Conservation (phyloP, 2,113 vertebrate genomes). For the Periophthalmodon schlosseri region DNA sequence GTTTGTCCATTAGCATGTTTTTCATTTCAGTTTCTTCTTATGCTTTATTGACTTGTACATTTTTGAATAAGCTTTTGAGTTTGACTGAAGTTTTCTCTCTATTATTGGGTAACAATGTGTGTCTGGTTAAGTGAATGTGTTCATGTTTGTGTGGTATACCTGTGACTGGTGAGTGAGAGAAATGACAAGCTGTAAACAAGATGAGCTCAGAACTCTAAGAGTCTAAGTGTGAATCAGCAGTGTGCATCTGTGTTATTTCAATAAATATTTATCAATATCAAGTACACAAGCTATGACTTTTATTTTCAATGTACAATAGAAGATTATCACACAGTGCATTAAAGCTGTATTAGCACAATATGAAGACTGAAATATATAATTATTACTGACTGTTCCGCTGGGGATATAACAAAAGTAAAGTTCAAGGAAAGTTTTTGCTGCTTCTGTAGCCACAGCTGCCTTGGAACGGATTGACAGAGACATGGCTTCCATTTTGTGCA, state of each 20-base stretch:
- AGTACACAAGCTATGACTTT: not conserved
- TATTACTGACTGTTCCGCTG: no score
- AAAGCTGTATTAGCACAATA: not conserved
- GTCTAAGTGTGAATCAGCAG: conserved; percentile 29
- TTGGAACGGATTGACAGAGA: no score
- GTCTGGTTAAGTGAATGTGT: conserved; percentile 14
- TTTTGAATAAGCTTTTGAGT: conserved; percentile 4
- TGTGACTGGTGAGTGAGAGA: conserved; percentile 11
- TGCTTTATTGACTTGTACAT: conserved; percentile 9
- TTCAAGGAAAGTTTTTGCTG: no score
- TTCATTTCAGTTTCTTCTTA: not conserved
- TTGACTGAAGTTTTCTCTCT: conserved; percentile 13
- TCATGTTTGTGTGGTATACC: conserved; percentile 8
- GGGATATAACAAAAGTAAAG: not conserved
- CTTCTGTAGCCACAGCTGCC: no score
- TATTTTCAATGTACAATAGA: not conserved
- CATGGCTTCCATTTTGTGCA: no score
- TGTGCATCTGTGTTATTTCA: conserved; percentile 50
- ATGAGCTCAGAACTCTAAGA: conserved; percentile 27
- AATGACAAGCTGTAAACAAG: conserved; percentile 50
- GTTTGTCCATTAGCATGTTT: not conserved
- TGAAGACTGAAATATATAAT: no score
- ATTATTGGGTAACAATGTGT: conserved; percentile 26
- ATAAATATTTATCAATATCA: conserved; percentile 59
- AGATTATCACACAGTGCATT: not conserved